phyloP scores from a whole-genome alignment of 2,888 invertebrate genomes.

The Thymelicus lineola region DNA sequence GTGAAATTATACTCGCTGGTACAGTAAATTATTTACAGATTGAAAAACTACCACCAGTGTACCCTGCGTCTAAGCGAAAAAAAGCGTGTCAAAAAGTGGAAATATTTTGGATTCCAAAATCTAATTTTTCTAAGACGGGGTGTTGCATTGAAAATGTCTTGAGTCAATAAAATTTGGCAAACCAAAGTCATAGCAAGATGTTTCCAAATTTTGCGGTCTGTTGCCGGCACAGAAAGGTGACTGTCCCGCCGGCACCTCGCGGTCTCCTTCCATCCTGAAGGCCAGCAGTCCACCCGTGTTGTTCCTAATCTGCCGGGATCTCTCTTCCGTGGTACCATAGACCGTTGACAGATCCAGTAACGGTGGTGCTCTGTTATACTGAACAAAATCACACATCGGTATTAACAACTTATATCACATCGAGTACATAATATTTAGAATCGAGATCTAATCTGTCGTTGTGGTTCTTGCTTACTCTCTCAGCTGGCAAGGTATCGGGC shows the following conservation, averaged over 20 bases:
- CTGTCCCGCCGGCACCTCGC: slow-evolving; percentile 22
- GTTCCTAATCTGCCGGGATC: slow-evolving; percentile 41
- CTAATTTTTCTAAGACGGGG: no score
- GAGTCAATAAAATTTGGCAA: slow-evolving; percentile 22
- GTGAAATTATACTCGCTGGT: no score
- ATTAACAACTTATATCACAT: no score
- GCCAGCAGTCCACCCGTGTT: slow-evolving; percentile 49
- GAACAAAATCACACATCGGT: no score
- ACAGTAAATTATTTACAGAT: no score
- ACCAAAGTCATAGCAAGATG: slow-evolving; percentile 55
- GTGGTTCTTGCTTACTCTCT: slow-evolving; percentile 3
- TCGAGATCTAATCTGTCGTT: neutral
- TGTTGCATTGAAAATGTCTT: no score
- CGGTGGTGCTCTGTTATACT: slow-evolving; percentile 26
- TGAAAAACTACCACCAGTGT: no score
- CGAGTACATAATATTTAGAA: no score
- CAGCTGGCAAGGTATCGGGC: slow-evolving; percentile 46
- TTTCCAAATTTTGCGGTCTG: slow-evolving; percentile 44
- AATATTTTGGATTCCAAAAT: no score
- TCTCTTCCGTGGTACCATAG: slow-evolving; percentile 12
- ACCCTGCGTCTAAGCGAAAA: no score
- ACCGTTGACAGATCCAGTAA: slow-evolving; percentile 11
- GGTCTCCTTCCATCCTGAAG: slow-evolving; percentile 48
- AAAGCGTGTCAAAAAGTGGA: no score
- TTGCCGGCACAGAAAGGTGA: slow-evolving; percentile 44